Conservation (phyloP, 2,113 vertebrate species). For the Naja naja region DNA sequence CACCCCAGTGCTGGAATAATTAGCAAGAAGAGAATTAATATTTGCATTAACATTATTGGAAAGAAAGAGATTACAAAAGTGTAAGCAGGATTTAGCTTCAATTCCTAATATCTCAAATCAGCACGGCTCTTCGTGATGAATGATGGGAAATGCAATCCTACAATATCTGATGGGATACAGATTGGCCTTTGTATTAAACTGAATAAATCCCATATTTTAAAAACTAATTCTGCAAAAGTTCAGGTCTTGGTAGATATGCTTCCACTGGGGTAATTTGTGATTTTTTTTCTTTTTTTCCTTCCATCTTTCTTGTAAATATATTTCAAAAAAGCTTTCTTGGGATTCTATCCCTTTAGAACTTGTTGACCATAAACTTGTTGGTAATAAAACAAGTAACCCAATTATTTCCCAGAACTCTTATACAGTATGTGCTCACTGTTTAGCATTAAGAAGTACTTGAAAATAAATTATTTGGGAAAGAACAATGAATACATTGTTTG, state of each 20-base stretch:
- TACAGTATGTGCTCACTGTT: neutral
- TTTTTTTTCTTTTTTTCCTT: neutral
- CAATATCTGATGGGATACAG: neutral
- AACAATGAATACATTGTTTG: neutral
- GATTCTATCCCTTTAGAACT: neutral
- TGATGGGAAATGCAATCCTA: neutral
- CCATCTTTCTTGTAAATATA: neutral
- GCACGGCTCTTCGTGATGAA: neutral
- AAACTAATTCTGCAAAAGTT: neutral
- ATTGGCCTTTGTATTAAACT: neutral
- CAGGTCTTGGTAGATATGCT: neutral
- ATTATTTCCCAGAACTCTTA: neutral
- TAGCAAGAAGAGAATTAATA: neutral
- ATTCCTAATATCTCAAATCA: neutral
- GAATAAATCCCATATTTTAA: neutral
- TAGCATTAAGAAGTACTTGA: neutral
- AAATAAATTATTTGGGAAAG: neutral
- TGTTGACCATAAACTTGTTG: neutral
- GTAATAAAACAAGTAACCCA: neutral
- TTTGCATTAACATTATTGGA: neutral
- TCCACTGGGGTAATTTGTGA: neutral
- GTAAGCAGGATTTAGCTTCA: neutral
- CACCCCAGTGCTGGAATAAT: neutral
- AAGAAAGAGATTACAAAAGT: neutral
- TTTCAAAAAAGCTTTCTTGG: neutral